Conservation (phyloP, 2,797 vertebrate species). For the Mallotus villosus region DNA sequence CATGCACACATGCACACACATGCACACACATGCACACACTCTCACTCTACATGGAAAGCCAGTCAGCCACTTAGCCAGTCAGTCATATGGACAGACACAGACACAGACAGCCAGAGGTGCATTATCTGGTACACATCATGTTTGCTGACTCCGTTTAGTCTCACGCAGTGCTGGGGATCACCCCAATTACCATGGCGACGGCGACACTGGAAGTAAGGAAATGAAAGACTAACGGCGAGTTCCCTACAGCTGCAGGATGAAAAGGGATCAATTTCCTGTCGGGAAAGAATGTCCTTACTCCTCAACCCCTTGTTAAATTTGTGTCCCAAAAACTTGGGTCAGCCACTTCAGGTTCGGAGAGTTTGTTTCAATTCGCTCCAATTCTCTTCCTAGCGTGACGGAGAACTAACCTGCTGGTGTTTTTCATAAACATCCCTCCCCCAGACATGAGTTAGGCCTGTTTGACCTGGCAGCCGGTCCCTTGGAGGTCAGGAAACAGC, state of each 20-base stretch:
- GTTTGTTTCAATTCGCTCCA: background rate
- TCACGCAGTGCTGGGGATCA: background rate
- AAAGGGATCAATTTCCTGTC: conserved; percentile 37
- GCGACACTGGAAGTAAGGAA: conserved; percentile 35
- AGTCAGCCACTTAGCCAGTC: background rate
- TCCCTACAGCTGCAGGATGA: conserved; percentile 6
- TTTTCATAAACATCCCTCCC: background rate
- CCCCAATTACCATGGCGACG: conserved; percentile 20
- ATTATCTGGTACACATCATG: conserved; percentile 5
- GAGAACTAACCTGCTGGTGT: background rate
- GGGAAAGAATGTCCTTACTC: conserved; percentile 36
- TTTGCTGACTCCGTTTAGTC: conserved; percentile 3
- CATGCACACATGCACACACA: background rate
- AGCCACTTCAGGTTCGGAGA: too few species aligned
- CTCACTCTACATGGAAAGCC: background rate
- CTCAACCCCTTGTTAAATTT: conserved; percentile 22
- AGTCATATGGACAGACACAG: background rate
- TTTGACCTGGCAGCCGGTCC: too few species aligned
- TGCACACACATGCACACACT: background rate
- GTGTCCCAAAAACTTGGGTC: conserved; percentile 1
- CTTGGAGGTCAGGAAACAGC: background rate
- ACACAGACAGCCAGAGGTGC: background rate
- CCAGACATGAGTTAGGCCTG: background rate
- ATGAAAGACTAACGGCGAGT: conserved; percentile 46
- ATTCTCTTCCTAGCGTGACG: background rate